Evolutionary conservation across 92 coral and sea anemone genomes (phyloP).

Genomic region (Phenganax marumi): DNA sequence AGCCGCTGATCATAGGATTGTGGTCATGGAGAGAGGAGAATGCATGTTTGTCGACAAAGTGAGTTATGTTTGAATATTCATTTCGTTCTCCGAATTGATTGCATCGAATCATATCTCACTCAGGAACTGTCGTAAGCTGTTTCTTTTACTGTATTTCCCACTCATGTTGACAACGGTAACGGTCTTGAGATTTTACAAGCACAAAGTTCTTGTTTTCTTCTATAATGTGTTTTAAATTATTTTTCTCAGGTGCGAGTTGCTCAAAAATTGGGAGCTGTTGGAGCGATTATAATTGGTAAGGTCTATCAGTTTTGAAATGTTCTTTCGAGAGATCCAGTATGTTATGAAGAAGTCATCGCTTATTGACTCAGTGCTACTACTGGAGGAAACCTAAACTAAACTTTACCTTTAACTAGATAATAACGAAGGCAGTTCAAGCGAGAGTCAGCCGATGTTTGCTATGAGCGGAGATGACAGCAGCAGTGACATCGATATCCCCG

Average conservation of each 20-base stretch:
- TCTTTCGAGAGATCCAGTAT: not conserved
- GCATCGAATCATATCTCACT: no score
- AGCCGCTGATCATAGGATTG: constrained; percentile 78
- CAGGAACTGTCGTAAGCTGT: no score
- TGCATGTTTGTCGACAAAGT: constrained; percentile 98
- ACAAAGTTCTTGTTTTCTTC: constrained; percentile 15
- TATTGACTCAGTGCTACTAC: no score
- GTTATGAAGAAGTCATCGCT: not conserved
- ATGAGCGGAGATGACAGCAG: constrained; percentile 93
- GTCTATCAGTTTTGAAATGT: not conserved
- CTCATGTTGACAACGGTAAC: no score
- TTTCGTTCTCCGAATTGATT: not conserved
- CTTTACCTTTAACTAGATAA: constrained; percentile 58
- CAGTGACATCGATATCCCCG: constrained; percentile 79
- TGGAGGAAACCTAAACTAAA: not conserved
- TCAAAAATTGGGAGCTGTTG: constrained; percentile 80
- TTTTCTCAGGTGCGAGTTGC: constrained; percentile 79
- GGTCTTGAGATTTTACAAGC: no score
- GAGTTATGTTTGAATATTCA: not conserved
- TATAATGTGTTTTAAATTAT: not conserved
- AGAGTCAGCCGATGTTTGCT: constrained; percentile 91
- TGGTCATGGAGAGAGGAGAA: constrained; percentile 78
- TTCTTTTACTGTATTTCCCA: no score
- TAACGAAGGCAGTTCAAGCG: constrained; percentile 97
- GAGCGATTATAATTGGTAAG: constrained; percentile 85